Conservation (phyloP, 1,140 invertebrate genomes). For the Drosophila serrata region DNA sequence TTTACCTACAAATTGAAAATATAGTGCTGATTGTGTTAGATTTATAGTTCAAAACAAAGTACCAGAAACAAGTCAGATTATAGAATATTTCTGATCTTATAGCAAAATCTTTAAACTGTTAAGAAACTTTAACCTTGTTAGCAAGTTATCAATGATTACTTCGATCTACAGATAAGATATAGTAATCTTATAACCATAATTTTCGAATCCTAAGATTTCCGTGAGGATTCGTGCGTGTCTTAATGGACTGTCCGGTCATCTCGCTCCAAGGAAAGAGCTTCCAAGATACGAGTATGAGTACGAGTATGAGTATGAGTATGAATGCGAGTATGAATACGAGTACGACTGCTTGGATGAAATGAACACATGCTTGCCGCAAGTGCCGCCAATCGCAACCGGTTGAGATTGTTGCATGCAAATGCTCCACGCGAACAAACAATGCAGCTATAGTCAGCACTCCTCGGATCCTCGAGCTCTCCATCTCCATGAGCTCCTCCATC, state of each 20-base stretch:
- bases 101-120: not conserved
- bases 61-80: not conserved
- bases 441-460: constrained; percentile 46
- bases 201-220: not conserved
- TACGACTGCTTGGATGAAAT: constrained; percentile 24
- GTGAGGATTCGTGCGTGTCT: constrained; percentile 35
- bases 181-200: not conserved
- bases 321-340: too few species aligned
- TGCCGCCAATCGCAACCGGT: constrained; percentile 71
- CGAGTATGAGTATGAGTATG: not conserved
- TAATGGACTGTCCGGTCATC: constrained; percentile 33
- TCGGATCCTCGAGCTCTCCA: not conserved
- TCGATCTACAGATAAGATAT: not conserved
- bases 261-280: constrained; percentile 23
- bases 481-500: not conserved
- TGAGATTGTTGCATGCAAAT: constrained; percentile 75
- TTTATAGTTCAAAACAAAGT: too few species aligned
- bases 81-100: too few species aligned
- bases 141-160: not conserved
- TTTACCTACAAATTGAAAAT: too few species aligned
- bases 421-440: constrained; percentile 76
- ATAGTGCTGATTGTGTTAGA: too few species aligned
- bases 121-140: not conserved
- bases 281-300: constrained; percentile 32
- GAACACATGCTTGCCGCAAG: constrained; percentile 65